Percentiles rank a stretch among this genome's conserved stretches.
Evolutionary conservation across 2,113 vertebrate species (phyloP).

Genomic region (Zosterops pallidus): DNA sequence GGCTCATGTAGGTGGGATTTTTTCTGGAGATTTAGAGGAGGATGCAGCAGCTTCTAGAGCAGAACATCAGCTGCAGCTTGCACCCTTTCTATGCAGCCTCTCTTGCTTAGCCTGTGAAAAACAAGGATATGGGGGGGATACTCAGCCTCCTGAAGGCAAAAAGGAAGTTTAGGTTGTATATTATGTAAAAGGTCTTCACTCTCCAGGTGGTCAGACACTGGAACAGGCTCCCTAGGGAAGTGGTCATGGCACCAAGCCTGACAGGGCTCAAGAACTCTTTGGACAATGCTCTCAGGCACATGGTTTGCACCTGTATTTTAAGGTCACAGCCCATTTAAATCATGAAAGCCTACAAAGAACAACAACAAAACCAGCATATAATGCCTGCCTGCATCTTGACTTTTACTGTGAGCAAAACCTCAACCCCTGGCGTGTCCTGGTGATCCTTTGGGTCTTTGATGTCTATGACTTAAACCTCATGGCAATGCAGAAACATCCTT

Average conservation of each 20-base stretch:
- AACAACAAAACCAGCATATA: neutral
- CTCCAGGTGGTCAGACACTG: neutral
- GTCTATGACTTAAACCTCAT: neutral
- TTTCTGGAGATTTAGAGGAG: neutral
- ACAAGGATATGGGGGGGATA: neutral
- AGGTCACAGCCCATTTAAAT: neutral
- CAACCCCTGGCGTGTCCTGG: fast-evolving
- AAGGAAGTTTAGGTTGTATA: neutral
- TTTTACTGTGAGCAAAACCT: neutral
- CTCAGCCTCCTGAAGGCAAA: neutral
- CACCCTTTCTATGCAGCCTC: neutral
- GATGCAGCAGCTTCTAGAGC: neutral
- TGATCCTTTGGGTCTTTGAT: neutral
- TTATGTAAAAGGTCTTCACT: neutral
- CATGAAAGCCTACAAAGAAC: neutral
- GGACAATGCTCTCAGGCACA: neutral
- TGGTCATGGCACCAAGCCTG: fast-evolving
- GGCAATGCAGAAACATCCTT: neutral
- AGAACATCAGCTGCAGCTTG: neutral
- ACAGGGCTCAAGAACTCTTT: neutral
- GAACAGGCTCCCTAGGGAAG: neutral
- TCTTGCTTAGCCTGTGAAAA: neutral
- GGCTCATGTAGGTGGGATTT: neutral
- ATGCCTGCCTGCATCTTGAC: neutral
- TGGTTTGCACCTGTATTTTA: neutral